phyloP scores from a whole-genome alignment of 2,797 vertebrate species.

The Rhinichthys osculus region DNA sequence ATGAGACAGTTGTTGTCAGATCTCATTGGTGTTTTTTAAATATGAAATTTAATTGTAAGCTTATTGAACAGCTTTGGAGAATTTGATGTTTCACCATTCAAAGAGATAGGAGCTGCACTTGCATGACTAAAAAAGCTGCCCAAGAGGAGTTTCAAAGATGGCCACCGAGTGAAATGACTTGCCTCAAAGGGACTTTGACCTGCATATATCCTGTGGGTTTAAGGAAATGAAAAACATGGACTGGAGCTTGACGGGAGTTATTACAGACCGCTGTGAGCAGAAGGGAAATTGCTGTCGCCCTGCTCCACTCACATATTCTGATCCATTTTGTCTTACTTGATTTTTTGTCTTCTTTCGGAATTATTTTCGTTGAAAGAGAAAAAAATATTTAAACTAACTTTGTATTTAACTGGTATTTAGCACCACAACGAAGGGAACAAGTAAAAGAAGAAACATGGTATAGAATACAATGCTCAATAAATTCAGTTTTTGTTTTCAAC shows the following conservation, averaged over 20 bases:
- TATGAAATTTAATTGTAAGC: background rate
- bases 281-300: background rate
- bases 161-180: background rate
- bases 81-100: background rate
- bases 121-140: background rate
- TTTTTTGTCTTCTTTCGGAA: background rate
- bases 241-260: background rate
- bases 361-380: background rate
- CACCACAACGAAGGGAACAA: background rate
- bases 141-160: background rate
- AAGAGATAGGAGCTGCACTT: background rate
- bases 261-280: background rate
- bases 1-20: background rate
- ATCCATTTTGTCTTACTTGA: background rate
- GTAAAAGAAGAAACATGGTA: background rate
- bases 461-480: background rate
- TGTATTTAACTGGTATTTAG: background rate
- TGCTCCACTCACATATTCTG: constrained; percentile 3
- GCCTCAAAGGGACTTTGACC: background rate
- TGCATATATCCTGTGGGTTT: background rate
- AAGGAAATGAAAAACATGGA: background rate
- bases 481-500: constrained; percentile 1
- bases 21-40: background rate
- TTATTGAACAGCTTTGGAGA: background rate
- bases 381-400: background rate